Base-by-base conservation (phyloP, 2,888 invertebrate genomes). In the Apotomis turbidana region DNA sequence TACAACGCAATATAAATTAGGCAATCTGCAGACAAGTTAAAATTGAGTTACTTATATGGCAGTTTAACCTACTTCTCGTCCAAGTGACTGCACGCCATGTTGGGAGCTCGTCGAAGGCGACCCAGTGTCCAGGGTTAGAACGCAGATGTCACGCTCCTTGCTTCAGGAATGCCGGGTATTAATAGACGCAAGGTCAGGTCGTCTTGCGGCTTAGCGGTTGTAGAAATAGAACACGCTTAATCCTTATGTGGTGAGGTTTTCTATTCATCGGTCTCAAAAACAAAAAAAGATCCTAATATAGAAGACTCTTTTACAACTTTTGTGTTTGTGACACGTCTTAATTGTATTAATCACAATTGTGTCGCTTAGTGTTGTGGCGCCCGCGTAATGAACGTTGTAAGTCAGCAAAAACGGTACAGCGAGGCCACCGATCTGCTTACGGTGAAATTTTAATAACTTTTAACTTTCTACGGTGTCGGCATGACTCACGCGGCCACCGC, bases 381-480 rank as follows among this genome's bases (percentile, higher is more conserved):
- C 46, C 61, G 63, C 38, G 61, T 71, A 68, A 68, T 68, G 71
- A 68, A 68, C 71, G 67, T 57, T 71, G 77, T 84, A 85, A 83
- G 85, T 87, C 81, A 81, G 80, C 82, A 83, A 81, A 83, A 85
- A 85, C 85, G 83, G 85, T 81, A 84, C 81, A 81, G 46, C 75
- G 81, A 82, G 81, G 82, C 84, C 83, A 78, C 77, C 81, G 81
- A 83, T 86, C 83, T 83, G 85, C 86, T 90, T 89, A 89, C 91
- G 90, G 91, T 90, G 90, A 90, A 91, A 90, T 90, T 90, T 90
- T 90, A 90, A 90, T 90, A 90, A 89, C 82, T 87, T 85, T 75
- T 80, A 88, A 91, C 91, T 91, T 91, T 91, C 91, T 90, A 90
- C 86, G 79, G 80, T 79, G 85, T 79, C 78, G 81, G 41, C 74